A percentile compares a stretch with the other conserved stretches of the same genome.
These are phyloP conservation scores for Setophaga kirtlandii DNA, from an alignment of 2,113 vertebrate species.

Conservation along the genomic window DNA sequence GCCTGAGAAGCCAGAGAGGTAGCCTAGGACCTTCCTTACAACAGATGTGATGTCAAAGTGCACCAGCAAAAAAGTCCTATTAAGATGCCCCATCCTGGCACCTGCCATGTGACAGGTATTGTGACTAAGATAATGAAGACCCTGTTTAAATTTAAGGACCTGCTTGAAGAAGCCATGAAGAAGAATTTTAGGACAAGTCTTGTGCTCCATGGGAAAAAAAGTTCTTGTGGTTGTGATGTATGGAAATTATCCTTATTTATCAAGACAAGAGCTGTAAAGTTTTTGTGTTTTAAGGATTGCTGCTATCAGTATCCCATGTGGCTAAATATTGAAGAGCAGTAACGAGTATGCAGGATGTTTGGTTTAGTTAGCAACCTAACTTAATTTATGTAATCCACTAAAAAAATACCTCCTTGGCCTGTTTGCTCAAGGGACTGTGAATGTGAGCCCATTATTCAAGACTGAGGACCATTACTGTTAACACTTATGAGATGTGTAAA, in stretches of 20 bases:
- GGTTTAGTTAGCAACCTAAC: not conserved
- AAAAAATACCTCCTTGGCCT: not conserved
- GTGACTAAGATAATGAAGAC: not conserved
- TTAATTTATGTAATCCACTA: not conserved
- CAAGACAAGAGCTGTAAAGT: not conserved
- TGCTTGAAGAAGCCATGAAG: not conserved
- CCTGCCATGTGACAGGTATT: not conserved
- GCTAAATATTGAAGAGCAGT: not conserved
- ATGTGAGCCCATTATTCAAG: not conserved
- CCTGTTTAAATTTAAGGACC: not conserved
- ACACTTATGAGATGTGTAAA: not conserved
- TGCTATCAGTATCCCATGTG: not conserved
- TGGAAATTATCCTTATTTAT: not conserved
- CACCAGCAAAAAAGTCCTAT: not conserved
- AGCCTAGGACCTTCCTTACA: not conserved
- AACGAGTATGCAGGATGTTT: not conserved
- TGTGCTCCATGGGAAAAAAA: not conserved
- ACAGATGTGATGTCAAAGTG: not conserved
- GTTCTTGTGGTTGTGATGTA: not conserved
- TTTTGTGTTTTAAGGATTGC: not conserved
- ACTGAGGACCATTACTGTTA: not conserved
- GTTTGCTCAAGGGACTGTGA: not conserved
- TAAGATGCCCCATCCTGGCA: not conserved
- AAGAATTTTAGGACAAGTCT: not conserved
- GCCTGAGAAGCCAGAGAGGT: not conserved